These are phyloP conservation scores for Patagioenas fasciata DNA, from an alignment of 2,113 vertebrate genomes.

Conservation along the genomic window DNA sequence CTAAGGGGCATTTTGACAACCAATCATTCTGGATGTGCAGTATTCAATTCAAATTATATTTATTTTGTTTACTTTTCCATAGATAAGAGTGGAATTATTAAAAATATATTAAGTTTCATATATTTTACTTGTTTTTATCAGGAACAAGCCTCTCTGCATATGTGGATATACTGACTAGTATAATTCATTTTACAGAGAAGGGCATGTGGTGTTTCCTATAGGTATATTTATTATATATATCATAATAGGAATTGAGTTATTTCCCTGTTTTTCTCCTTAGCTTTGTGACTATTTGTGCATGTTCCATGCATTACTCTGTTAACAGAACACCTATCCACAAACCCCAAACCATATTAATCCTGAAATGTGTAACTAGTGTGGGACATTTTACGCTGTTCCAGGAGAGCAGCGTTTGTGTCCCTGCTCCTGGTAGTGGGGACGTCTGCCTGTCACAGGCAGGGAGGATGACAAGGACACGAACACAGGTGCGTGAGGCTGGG, in stretches of 20 bases:
- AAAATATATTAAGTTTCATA: neutral
- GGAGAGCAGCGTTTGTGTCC: neutral
- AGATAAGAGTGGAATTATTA: neutral
- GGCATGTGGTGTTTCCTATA: neutral
- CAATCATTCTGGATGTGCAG: neutral
- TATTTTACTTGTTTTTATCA: neutral
- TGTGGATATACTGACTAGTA: neutral
- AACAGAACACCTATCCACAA: neutral
- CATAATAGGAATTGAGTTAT: neutral
- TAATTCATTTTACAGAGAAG: neutral
- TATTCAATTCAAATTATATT: neutral
- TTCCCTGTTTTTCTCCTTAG: neutral
- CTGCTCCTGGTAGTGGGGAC: neutral
- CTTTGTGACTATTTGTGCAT: neutral
- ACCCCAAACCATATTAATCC: neutral
- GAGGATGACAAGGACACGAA: neutral
- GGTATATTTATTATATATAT: neutral
- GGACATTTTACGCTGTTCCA: too few relatives aligned
- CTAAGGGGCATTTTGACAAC: neutral
- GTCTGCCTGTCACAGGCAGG: neutral
- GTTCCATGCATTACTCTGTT: neutral
- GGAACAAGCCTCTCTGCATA: neutral
- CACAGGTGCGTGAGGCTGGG: neutral
- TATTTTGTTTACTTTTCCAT: neutral
- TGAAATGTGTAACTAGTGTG: neutral